Percentiles rank a stretch among this genome's conserved stretches.
Evolutionary conservation across 2,797 vertebrate species (phyloP).

Genomic region (Pyrrhura leucotis): DNA sequence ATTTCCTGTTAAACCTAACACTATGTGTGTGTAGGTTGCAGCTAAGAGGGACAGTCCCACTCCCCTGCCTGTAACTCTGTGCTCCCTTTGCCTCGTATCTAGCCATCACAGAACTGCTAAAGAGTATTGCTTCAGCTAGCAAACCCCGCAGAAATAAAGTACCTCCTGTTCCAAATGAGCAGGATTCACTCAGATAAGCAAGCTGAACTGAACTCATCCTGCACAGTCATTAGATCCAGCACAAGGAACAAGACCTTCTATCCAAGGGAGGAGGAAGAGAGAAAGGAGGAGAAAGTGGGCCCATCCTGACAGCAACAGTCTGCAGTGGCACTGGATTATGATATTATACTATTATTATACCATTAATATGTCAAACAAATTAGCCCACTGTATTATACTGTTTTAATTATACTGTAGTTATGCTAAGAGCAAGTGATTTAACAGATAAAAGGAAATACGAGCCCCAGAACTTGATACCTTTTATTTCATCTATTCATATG

Average conservation of each 20-base stretch:
- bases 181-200: not conserved
- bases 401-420: not conserved
- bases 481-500: not conserved
- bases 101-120: not conserved
- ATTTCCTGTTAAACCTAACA: conserved; percentile 63
- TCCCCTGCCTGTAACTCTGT: not conserved
- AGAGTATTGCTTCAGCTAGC: not conserved
- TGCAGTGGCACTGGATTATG: not conserved
- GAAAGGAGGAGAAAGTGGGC: not conserved
- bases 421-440: not conserved
- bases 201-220: not conserved
- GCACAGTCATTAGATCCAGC: not conserved
- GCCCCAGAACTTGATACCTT: not conserved
- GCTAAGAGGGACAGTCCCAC: conserved; percentile 41
- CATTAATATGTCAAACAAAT: not conserved
- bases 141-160: not conserved
- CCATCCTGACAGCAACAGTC: not conserved
- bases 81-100: not conserved
- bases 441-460: not conserved
- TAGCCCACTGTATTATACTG: not conserved
- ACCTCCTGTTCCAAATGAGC: not conserved
- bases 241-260: not conserved
- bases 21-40: conserved; percentile 68
- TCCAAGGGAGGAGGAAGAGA: not conserved
- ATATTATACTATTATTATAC: not conserved